Evolutionary conservation across 2,888 invertebrate species (phyloP), one percentile per base, ranked within the genome.

Genomic region (Entomobrya proxima): DNA sequence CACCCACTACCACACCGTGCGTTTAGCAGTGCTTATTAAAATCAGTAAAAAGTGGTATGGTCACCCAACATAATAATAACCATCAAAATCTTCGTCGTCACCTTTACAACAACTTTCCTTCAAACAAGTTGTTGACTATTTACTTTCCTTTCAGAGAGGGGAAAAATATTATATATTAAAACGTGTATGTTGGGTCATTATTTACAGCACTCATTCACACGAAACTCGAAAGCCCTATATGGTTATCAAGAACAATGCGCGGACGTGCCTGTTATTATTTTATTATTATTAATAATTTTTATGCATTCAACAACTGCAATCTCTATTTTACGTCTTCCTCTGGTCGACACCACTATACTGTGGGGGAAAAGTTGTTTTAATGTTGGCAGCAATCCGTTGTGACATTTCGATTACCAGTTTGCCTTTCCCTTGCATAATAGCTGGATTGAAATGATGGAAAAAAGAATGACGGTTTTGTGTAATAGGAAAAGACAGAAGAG

Each of bases 151-250:
- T 0, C 6, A 13, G 52, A 52, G 52, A 61, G 55, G 37, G 18
- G 50, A 55, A 69, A 27, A 27, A n/a, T n/a, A n/a, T n/a, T n/a
- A n/a, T n/a, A 7, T 44, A 44, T 69, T 27, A 69, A 69, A 69
- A 69, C 24, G 5, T 69, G n/a, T 40, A 24, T 44, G 27, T 44
- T n/a, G 13, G 9, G 64, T 35, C 40, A 40, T 67, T 47, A 69
- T 69, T 44, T n/a, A n/a, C n/a, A n/a, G n/a, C n/a, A 69, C 21
- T 69, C 40, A 44, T 44, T 69, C 69, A 69, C 44, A 27, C n/a
- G n/a, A n/a, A n/a, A n/a, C n/a, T n/a, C n/a, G n/a, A n/a, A n/a
- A n/a, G n/a, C n/a, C n/a, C n/a, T n/a, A n/a, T n/a, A n/a, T n/a
- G n/a, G n/a, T n/a, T n/a, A n/a, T n/a, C n/a, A n/a, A n/a, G n/a